Evolutionary conservation across 2,888 invertebrate genomes (phyloP).

Genomic region (Mamestra brassicae): DNA sequence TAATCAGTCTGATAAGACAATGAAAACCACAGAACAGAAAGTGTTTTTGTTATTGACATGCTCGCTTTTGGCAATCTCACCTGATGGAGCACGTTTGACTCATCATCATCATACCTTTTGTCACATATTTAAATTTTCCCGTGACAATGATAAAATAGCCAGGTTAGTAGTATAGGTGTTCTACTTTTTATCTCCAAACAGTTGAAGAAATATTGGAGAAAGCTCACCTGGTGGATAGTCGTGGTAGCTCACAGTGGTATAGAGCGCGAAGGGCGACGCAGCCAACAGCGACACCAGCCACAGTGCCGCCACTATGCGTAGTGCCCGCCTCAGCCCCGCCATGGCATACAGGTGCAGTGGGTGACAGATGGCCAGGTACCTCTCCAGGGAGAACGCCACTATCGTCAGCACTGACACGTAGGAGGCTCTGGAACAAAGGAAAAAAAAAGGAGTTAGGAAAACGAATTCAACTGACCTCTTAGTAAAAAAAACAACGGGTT

Average conservation of each 20-base stretch:
- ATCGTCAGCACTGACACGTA: conserved; percentile 98
- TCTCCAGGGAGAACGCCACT: conserved; percentile 97
- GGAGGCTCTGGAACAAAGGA: conserved; percentile 92
- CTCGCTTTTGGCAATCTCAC: no score
- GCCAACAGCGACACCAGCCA: conserved; percentile 95
- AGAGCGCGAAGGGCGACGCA: conserved; percentile 94
- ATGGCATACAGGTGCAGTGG: conserved; percentile 96
- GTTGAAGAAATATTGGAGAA: no score
- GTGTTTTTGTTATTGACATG: no score
- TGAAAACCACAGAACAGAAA: no score
- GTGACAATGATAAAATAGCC: no score
- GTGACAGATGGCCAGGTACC: conserved; percentile 97
- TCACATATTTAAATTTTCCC: no score
- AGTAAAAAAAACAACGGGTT: no score
- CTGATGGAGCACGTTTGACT: no score
- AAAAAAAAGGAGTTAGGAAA: neutral
- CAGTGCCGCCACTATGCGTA: conserved; percentile 94
- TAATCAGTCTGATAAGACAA: no score
- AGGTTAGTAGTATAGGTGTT: no score
- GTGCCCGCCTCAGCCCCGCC: conserved; percentile 95
- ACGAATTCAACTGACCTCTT: neutral
- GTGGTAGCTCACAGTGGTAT: conserved; percentile 94
- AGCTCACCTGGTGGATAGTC: conserved; percentile 92
- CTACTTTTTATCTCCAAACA: no score
- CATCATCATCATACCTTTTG: no score